Conservation (phyloP, 1,140 invertebrate species). For the Gonatopus flavifemur region DNA sequence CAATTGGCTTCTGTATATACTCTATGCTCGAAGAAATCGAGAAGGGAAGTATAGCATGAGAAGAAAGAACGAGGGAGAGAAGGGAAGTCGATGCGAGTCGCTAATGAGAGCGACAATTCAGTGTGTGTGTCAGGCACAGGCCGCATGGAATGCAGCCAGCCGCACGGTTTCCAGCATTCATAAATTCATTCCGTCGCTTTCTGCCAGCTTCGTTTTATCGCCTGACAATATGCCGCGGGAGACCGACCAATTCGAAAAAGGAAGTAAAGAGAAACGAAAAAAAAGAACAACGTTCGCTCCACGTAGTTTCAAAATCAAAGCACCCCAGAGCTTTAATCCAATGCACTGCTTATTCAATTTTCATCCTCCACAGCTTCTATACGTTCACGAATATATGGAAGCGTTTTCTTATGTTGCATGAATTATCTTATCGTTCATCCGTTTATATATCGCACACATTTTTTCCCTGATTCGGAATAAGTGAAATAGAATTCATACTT, state of each 20-base stretch:
- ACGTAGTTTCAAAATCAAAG: conserved; percentile 29
- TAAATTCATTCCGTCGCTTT: conserved; percentile 41
- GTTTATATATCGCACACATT: too few species aligned
- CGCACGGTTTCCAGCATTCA: conserved; percentile 28
- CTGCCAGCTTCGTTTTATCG: conserved; percentile 37
- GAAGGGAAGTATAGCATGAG: background rate
- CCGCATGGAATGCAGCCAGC: conserved; percentile 38
- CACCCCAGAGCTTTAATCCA: too few species aligned
- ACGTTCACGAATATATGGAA: too few species aligned
- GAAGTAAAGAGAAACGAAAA: too few species aligned
- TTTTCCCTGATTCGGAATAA: too few species aligned
- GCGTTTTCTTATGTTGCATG: too few species aligned
- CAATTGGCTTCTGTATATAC: conserved; percentile 33
- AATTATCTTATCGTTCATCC: too few species aligned
- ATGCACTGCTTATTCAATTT: too few species aligned
- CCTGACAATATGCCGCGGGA: conserved; percentile 32
- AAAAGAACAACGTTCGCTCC: background rate
- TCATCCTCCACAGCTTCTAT: too few species aligned
- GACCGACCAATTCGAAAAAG: conserved; percentile 16
- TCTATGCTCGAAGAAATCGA: conserved; percentile 6
- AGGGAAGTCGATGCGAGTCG: conserved; percentile 28
- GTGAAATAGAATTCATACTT: too few species aligned
- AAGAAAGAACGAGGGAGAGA: conserved; percentile 1
- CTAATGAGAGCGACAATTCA: conserved; percentile 47
- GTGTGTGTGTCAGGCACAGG: conserved; percentile 36